Evolutionary conservation across 2,888 invertebrate genomes (phyloP), one percentile per base, ranked within the genome.

Genomic region (Tortrix viridana): DNA sequence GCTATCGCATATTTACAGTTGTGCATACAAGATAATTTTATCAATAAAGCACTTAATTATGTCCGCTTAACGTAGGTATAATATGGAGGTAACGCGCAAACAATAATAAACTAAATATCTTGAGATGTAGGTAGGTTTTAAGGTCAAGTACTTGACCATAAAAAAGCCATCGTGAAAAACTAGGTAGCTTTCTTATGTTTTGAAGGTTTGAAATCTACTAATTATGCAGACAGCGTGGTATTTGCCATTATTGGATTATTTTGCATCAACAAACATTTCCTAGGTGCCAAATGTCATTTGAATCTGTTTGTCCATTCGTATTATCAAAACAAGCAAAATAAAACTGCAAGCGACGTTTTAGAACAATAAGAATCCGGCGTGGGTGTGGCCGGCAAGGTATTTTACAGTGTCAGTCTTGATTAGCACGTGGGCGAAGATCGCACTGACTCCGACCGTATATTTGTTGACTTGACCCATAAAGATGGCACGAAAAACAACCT

Each of bases 401-500:
- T 66, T 67, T 66, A 67, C 67, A 63, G 46, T 61, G 67, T 62
- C 61, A 65, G 70, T 65, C 69, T 75, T 79, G 73, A 82, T 80
- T 80, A 62, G 65, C 48, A 37, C 62, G 68, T 68, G 66, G 66
- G 68, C 66, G 68, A 63, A 38, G 60, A 26, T 38, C 60, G 57
- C 41, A 58, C 57, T 66, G 66, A 62, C 59, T 32, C 66, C 52
- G 66, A 67, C 69, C 74, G 71, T 74, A 73, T 74, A 72, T 74
- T 71, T 64, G 69, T 75, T 71, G 73, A 74, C 75, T 79, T 79
- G 79, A 80, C 81, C 81, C 75, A 80, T 76, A 80, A 79, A 79
- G 72, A 71, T 69, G 73, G 72, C 67, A 68, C 72, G 72, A 73
- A 73, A 72, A 73, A 70, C 72, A 73, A 75, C 73, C 73, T 73